phyloP scores from a whole-genome alignment of 2,797 vertebrate genomes.

The Enteromius thamalakanensis region DNA sequence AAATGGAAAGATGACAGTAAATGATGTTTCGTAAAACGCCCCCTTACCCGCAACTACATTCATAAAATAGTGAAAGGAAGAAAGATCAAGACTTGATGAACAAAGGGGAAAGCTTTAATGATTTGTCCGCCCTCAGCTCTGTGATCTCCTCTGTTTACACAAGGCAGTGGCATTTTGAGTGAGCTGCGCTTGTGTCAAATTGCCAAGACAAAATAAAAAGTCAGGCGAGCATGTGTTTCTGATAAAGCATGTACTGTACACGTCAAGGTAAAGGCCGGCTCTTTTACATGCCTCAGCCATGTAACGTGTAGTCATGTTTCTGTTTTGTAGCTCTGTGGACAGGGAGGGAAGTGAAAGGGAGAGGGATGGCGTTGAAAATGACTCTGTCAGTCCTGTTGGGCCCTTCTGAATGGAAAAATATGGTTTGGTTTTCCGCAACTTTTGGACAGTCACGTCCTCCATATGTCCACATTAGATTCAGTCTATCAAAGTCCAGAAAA shows the following conservation, averaged over 20 bases:
- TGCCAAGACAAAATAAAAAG: constrained; percentile 38
- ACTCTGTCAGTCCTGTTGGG: constrained; percentile 27
- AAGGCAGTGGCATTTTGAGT: constrained; percentile 53
- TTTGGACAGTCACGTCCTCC: constrained; percentile 39
- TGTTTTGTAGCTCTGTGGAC: constrained; percentile 37
- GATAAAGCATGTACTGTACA: constrained; percentile 55
- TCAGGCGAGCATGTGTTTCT: constrained; percentile 54
- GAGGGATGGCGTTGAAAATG: constrained; percentile 11
- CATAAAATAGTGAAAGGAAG: constrained; percentile 30
- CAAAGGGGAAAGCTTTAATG: constrained; percentile 38
- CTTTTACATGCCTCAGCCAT: constrained; percentile 45
- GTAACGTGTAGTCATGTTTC: constrained; percentile 50
- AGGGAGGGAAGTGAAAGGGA: constrained; percentile 3
- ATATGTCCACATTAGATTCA: constrained; percentile 46
- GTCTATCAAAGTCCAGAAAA: constrained; percentile 36
- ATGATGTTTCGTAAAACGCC: neutral
- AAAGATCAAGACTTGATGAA: constrained; percentile 20
- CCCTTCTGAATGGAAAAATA: constrained; percentile 19
- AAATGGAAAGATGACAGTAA: neutral
- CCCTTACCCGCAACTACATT: neutral
- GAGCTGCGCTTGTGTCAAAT: constrained; percentile 41
- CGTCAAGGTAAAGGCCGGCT: constrained; percentile 37
- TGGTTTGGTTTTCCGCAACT: constrained; percentile 37
- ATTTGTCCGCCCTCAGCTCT: constrained; percentile 27
- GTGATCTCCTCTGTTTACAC: constrained; percentile 49